These are phyloP conservation scores for Plutomurus gul DNA, from an alignment of 1,140 invertebrate genomes.

Conservation along the genomic window DNA sequence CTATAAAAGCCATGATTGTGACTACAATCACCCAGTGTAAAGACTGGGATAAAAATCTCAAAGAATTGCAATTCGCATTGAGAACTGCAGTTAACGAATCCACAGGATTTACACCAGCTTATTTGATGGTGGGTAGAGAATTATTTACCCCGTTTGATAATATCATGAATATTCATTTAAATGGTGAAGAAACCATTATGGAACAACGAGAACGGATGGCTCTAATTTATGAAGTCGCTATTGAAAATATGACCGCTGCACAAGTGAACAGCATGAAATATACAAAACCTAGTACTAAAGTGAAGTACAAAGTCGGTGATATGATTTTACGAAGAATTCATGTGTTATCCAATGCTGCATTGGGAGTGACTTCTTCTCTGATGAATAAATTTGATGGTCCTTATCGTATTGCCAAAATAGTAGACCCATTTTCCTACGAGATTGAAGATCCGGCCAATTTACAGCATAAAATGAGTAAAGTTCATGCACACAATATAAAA, in stretches of 20 bases:
- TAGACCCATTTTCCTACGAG: background rate
- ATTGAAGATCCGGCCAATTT: background rate
- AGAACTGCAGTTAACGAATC: conserved; percentile 57
- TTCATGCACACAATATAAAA: background rate
- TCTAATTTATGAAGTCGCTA: background rate
- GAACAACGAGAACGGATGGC: background rate
- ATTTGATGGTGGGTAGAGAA: conserved; percentile 57
- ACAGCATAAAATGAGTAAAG: background rate
- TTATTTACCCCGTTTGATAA: conserved; percentile 40
- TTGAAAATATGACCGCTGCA: background rate
- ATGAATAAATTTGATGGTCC: background rate
- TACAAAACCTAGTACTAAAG: background rate
- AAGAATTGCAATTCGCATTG: conserved; percentile 58
- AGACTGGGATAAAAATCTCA: conserved; percentile 56
- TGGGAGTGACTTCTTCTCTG: background rate
- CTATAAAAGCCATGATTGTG: conserved; percentile 46
- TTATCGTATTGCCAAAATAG: background rate
- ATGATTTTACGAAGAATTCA: background rate
- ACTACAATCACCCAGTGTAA: conserved; percentile 37
- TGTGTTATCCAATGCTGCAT: background rate
- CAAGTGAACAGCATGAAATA: background rate
- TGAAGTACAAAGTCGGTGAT: background rate
- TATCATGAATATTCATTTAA: background rate
- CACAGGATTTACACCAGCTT: conserved; percentile 57
- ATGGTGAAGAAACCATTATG: no score